Evolutionary conservation across 2,797 vertebrate species (phyloP), one percentile per base, ranked within the genome.

Genomic region (Phataginus tricuspis): DNA sequence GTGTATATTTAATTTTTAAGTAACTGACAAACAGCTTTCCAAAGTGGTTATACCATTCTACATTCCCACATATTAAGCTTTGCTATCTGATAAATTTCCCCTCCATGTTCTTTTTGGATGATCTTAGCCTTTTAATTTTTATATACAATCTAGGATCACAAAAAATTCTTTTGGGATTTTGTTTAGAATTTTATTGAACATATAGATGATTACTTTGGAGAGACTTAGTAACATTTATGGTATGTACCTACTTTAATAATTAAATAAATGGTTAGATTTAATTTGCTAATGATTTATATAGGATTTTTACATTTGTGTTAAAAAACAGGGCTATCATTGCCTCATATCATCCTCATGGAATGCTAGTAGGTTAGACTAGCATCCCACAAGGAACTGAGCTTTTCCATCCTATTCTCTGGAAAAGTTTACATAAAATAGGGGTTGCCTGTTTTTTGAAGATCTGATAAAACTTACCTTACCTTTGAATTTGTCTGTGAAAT

Each of bases 121-220:
- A 86, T 61, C 18, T 90, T 86, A 74, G 37, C 42, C 15, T 57
- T 72, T 89, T 64, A 69, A 14, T 64, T 78, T 92, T 61, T 94
- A 91, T 29, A 14, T 63, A 78, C 51, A 64, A 75, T 77, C 53
- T 69, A 72, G 45, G 39, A 63, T 42, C 14, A 59, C 16, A 29
- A 83, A 39, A 59, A 71, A 11, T 31, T 83, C 4, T 83, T 66
- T 53, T 1, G 34, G 23, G 2, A 59, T 72, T 78, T 79, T 90
- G 61, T 72, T 64, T 49, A 57, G 37, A 90, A 79, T 89, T 90
- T 85, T 84, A 85, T 31, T 72, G 27, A 83, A 66, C n/a, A 82
- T 42, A 45, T 4, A 77, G 31, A 45, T 74, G 49, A 72, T 59
- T 42, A 69, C 15, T 63, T 87, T 71, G 49, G 31, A 55, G 14